phyloP scores from a whole-genome alignment of 2,797 vertebrate genomes.

The Epinephelus awoara region DNA sequence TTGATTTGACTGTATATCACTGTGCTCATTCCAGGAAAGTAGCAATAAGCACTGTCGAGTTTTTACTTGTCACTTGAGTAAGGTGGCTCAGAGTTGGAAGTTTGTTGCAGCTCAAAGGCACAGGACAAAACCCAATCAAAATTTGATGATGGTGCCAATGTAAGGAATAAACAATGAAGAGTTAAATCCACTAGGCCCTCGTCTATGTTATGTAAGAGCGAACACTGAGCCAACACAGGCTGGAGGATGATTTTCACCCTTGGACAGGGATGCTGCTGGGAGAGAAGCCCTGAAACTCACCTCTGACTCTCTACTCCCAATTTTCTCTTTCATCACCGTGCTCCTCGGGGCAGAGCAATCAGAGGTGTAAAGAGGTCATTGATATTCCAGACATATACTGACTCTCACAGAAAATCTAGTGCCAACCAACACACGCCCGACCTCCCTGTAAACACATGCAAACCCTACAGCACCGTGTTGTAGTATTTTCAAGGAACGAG shows the following conservation, averaged over 20 bases:
- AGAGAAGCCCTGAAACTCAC: slow-evolving; percentile 45
- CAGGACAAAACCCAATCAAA: background rate
- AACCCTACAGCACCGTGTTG: slow-evolving; percentile 5
- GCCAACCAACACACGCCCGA: background rate
- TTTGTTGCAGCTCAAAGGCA: slow-evolving; percentile 12
- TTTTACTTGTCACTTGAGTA: background rate
- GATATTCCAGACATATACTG: slow-evolving; percentile 50
- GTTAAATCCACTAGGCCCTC: slow-evolving; percentile 15
- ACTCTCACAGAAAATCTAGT: slow-evolving; percentile 24
- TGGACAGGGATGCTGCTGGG: slow-evolving; percentile 25
- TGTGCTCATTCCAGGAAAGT: slow-evolving; percentile 2
- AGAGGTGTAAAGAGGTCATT: slow-evolving; percentile 57
- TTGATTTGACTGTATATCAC: slow-evolving; percentile 47
- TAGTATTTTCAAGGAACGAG: background rate
- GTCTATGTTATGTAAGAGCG: slow-evolving; percentile 10
- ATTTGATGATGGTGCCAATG: background rate
- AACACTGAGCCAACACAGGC: slow-evolving; percentile 13
- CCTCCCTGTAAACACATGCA: slow-evolving; percentile 23
- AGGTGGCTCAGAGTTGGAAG: slow-evolving; percentile 1
- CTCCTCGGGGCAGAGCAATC: slow-evolving; percentile 56
- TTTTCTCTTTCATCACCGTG: slow-evolving; percentile 57
- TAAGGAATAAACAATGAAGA: slow-evolving; percentile 8
- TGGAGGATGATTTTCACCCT: slow-evolving; percentile 31
- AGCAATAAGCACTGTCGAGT: background rate
- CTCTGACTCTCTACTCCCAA: slow-evolving; percentile 37